Percentiles rank a stretch among this genome's conserved stretches.
phyloP scores from a whole-genome alignment of 2,113 vertebrate species.

The Erpornis zantholeuca region DNA sequence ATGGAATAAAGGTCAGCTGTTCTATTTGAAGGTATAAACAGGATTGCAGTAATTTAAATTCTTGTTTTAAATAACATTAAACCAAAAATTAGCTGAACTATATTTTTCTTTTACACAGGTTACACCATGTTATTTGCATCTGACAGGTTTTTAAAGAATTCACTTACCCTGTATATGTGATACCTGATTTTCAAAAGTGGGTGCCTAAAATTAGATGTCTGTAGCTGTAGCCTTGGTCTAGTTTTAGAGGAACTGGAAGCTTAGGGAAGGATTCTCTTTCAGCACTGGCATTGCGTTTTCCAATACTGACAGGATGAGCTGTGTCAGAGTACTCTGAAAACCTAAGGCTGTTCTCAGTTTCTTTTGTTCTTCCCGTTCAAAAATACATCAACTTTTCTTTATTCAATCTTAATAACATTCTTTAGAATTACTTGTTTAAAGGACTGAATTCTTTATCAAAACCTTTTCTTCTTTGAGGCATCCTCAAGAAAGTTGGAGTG shows the following conservation, averaged over 20 bases:
- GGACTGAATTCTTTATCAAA: neutral
- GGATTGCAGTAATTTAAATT: neutral
- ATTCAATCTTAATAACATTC: neutral
- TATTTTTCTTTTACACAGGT: neutral
- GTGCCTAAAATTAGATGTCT: conserved; percentile 31
- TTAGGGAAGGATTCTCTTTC: neutral
- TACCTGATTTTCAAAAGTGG: neutral
- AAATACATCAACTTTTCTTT: neutral
- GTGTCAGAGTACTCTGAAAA: neutral
- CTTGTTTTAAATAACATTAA: neutral
- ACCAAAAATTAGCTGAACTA: neutral
- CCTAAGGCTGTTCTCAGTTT: neutral
- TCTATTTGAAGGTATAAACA: neutral
- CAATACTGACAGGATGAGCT: fast-evolving
- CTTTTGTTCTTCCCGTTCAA: neutral
- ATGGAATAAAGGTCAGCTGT: neutral
- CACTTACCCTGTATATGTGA: neutral
- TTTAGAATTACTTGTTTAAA: neutral
- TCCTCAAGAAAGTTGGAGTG: neutral
- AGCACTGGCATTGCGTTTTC: neutral
- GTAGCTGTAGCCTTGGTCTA: neutral
- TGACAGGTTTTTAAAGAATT: neutral
- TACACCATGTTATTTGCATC: neutral
- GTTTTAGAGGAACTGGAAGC: conserved; percentile 19
- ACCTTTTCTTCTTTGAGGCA: neutral